Evolutionary conservation across 2,113 vertebrate species (phyloP).

Genomic region (Thamnophis sirtalis): DNA sequence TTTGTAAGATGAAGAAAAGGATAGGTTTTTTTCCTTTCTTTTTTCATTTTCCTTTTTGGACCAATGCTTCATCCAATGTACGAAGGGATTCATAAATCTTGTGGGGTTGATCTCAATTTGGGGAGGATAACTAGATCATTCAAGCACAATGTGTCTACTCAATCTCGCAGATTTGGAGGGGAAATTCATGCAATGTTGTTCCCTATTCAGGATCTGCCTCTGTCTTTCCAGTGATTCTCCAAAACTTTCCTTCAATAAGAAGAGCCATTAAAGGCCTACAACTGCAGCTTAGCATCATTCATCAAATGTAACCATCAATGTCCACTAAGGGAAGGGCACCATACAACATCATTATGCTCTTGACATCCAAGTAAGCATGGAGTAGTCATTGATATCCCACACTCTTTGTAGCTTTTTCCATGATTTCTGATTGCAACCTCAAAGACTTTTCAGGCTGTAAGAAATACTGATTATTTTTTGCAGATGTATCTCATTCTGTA

Average conservation of each 20-base stretch:
- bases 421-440: too few species aligned
- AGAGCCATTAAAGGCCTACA: background rate
- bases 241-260: background rate
- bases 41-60: background rate
- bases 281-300: background rate
- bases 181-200: background rate
- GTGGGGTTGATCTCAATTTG: background rate
- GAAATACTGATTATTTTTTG: too few species aligned
- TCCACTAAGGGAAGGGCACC: background rate
- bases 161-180: background rate
- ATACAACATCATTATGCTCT: too few species aligned
- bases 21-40: background rate
- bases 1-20: background rate
- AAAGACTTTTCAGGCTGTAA: too few species aligned
- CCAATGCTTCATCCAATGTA: background rate
- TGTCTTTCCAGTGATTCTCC: background rate
- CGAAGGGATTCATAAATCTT: background rate
- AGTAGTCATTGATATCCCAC: too few species aligned
- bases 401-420: too few species aligned
- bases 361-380: too few species aligned
- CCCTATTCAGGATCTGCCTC: background rate
- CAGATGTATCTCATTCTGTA: too few species aligned
- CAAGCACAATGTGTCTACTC: background rate
- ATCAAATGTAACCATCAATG: background rate
- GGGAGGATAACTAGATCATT: background rate